Base-by-base conservation (phyloP, 2,113 vertebrate genomes). In the Trogon surrucura region DNA sequence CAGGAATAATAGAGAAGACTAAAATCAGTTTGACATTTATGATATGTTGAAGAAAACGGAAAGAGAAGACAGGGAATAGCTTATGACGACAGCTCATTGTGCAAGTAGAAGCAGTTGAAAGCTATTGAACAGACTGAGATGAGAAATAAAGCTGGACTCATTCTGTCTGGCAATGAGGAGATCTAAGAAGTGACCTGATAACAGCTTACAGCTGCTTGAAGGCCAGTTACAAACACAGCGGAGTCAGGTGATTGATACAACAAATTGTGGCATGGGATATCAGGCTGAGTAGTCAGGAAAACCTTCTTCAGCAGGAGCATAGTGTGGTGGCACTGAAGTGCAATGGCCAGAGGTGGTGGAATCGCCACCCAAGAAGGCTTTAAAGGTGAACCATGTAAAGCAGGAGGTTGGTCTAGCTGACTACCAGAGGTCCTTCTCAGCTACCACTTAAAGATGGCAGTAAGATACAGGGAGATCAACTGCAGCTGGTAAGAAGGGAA, bases 361-460 rank as follows among this genome's bases (percentile, higher is more conserved):
- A 38, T 38, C 0, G 1, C 19, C 1, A 2, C 11, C 8, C 26
- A 11, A 27, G 57, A 41, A 84, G 16, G 53, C 44, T 61, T 61
- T 60, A 45, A 36, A 81, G 29, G 20, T 85, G 21, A 34, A 29
- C 32, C 7, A 3, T 29, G 29, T 34, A 48, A 57, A n/a, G n/a
- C 80, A 79, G 26, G 32, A 78, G 19, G 12, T 2, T 73, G 32
- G 45, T 81, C 30, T 54, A 32, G 54, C 45, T 88, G 64, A 60
- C 65, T 34, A 60, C 50, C 20, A 32, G 29, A 41, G 23, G 34
- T 50, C 13, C 27, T 70, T 65, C 57, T 27, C 56, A 60, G 20
- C 54, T 71, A 22, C 30, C 5, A 12, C 22, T 80, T 77, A n/a
- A 77, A 69, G 32, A 80, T 34, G 11, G 19, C 30, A 65, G 53